Conservation (phyloP, 2,888 invertebrate species). For the Prosopocoilus inquinatus region DNA sequence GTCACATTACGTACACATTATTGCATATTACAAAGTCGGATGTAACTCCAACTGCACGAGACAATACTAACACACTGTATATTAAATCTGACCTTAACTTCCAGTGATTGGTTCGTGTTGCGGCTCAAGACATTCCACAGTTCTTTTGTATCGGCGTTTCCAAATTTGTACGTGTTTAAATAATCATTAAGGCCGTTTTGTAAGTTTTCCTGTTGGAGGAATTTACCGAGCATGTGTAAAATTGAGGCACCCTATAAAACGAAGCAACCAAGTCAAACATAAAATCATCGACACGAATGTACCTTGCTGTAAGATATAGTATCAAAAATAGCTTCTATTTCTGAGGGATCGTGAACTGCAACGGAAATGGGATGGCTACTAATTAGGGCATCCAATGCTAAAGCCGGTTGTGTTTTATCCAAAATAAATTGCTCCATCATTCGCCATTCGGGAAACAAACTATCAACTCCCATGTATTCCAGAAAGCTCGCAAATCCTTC, state of each 20-base stretch:
- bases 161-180: constrained; percentile 65
- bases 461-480: constrained; percentile 70
- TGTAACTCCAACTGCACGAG: too few species aligned
- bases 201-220: constrained; percentile 63
- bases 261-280: not conserved
- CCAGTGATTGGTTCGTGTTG: constrained; percentile 60
- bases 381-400: constrained; percentile 65
- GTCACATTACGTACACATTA: too few species aligned
- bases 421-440: constrained; percentile 72
- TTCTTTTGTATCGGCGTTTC: constrained; percentile 75
- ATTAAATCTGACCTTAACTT: constrained; percentile 56
- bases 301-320: constrained; percentile 74
- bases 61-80: not conserved
- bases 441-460: constrained; percentile 62
- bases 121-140: constrained; percentile 75
- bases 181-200: constrained; percentile 67
- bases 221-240: constrained; percentile 69
- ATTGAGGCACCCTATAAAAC: constrained; percentile 66
- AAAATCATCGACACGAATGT: constrained; percentile 19
- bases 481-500: constrained; percentile 84
- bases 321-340: constrained; percentile 73
- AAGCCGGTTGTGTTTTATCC: constrained; percentile 67
- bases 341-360: constrained; percentile 64
- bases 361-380: constrained; percentile 72
- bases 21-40: too few species aligned